Percentiles rank a stretch among this genome's conserved stretches.
Evolutionary conservation across 2,888 invertebrate genomes (phyloP).

Genomic region (Oxyscelio sp.): DNA sequence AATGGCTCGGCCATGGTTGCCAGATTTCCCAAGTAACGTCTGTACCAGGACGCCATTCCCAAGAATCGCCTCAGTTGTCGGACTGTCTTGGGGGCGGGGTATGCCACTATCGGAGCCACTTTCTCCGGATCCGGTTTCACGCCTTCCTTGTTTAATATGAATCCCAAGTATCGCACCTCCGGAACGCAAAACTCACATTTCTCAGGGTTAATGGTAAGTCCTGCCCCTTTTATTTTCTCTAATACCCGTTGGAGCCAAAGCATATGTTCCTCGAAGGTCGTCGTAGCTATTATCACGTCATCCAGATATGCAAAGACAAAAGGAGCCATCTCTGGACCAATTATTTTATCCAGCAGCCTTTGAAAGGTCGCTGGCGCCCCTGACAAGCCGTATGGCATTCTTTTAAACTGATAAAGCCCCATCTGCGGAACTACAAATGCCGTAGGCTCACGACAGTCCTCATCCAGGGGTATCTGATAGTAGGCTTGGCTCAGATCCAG

Average conservation of each 20-base stretch:
- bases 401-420: constrained; percentile 61
- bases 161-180: constrained; percentile 56
- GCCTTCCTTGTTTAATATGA: constrained; percentile 45
- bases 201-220: constrained; percentile 42
- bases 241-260: no score
- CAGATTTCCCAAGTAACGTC: no score
- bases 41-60: constrained; percentile 61
- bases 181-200: constrained; percentile 71
- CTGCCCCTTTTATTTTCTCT: no score
- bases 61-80: constrained; percentile 77
- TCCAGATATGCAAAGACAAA: no score
- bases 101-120: constrained; percentile 16
- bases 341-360: no score
- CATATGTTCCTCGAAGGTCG: constrained; percentile 59
- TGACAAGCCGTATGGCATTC: constrained; percentile 66
- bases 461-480: no score
- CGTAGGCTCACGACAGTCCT: no score
- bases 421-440: no score
- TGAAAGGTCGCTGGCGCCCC: constrained; percentile 72
- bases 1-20: no score
- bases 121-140: constrained; percentile 51
- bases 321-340: no score
- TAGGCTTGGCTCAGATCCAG: no score
- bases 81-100: constrained; percentile 34
- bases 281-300: constrained; percentile 57